Percentiles rank a stretch among this genome's conserved stretches.
These are phyloP conservation scores for Alaudala cheleensis DNA, from an alignment of 2,113 vertebrate genomes.

Conservation along the genomic window DNA sequence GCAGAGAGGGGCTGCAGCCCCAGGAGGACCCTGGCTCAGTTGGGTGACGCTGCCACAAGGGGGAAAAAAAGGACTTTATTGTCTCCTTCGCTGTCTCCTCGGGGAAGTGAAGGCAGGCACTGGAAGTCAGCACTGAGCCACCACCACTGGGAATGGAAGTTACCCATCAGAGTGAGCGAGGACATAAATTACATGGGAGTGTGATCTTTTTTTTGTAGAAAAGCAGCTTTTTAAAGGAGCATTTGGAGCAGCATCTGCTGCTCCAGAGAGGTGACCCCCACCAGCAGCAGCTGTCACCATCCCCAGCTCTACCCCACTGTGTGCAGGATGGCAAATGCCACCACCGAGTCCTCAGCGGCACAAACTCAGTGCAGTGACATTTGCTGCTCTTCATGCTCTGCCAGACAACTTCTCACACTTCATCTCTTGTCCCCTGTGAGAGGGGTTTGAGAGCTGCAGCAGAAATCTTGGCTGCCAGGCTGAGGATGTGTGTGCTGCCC, in stretches of 20 bases:
- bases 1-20: too few species aligned
- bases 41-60: background rate
- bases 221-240: background rate
- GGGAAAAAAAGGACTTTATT: background rate
- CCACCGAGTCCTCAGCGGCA: background rate
- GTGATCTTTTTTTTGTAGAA: background rate
- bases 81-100: background rate
- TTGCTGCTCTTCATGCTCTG: conserved; percentile 6
- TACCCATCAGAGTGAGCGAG: background rate
- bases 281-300: background rate
- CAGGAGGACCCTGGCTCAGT: too few species aligned
- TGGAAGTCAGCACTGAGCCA: background rate
- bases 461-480: background rate
- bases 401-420: background rate
- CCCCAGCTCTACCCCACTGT: fast-evolving
- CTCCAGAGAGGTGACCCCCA: background rate
- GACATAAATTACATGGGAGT: background rate
- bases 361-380: background rate
- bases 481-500: background rate
- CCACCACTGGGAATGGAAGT: background rate
- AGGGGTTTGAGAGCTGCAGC: background rate
- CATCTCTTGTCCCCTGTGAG: background rate
- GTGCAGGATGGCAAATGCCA: background rate
- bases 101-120: background rate
- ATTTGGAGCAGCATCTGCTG: background rate